Evolutionary conservation across 2,113 vertebrate genomes (phyloP).

Genomic region (Carettochelys insculpta): DNA sequence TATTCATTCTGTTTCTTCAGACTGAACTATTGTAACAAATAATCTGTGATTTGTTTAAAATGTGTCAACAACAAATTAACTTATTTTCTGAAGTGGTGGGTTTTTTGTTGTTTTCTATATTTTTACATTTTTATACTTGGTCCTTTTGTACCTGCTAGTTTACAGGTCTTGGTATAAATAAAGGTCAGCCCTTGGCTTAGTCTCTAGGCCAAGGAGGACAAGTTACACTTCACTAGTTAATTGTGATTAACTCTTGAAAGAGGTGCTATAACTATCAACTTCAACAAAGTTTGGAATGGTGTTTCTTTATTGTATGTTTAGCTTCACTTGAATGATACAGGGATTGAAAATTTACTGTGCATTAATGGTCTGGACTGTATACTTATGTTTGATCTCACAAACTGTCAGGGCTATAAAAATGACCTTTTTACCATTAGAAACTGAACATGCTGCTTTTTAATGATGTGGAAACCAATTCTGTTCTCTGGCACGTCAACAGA

Average conservation of each 20-base stretch:
- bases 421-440: neutral
- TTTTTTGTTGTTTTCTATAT: neutral
- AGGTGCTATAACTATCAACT: neutral
- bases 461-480: neutral
- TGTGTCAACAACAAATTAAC: neutral
- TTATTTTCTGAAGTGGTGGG: neutral
- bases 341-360: neutral
- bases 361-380: neutral
- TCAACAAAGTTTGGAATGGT: neutral
- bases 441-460: accelerated
- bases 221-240: neutral
- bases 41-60: neutral
- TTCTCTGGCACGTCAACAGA: neutral
- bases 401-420: neutral
- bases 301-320: neutral
- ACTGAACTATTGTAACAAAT: neutral
- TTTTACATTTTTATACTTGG: neutral
- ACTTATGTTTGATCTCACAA: neutral
- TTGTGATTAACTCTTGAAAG: neutral
- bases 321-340: neutral
- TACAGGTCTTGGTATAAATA: neutral
- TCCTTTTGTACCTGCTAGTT: neutral
- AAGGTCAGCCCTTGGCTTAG: neutral
- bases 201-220: neutral
- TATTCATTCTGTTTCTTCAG: neutral